These are phyloP conservation scores for Gortyna flavago DNA, from an alignment of 2,888 invertebrate species.

Conservation along the genomic window DNA sequence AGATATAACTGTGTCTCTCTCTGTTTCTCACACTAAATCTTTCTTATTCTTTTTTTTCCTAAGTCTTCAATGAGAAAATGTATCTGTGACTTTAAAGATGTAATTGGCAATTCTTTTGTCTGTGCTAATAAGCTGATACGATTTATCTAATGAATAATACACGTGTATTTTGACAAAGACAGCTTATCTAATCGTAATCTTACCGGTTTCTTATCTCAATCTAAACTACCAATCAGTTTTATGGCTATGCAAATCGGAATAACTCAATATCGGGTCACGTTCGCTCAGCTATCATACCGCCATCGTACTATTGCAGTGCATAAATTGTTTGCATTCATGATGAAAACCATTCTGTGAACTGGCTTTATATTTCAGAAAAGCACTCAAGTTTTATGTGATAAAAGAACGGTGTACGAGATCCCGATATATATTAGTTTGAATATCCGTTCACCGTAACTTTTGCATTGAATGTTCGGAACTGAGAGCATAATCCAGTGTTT, in stretches of 20 bases:
- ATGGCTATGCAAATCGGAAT: conserved; percentile 47
- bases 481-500: conserved; percentile 33
- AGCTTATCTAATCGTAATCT: conserved; percentile 12
- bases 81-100: neutral
- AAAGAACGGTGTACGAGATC: conserved; percentile 22
- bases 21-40: neutral
- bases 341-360: conserved; percentile 49
- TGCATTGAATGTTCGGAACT: conserved; percentile 18
- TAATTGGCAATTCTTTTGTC: conserved; percentile 1
- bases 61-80: neutral
- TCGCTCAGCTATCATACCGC: conserved; percentile 7
- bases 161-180: conserved; percentile 24
- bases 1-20: neutral
- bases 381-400: conserved; percentile 56
- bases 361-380: conserved; percentile 56
- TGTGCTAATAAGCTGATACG: conserved; percentile 5
- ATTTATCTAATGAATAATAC: neutral
- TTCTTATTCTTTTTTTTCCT: neutral
- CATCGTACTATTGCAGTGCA: conserved; percentile 27
- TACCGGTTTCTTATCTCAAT: conserved; percentile 33
- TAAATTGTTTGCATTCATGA: conserved; percentile 60
- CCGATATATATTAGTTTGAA: conserved; percentile 56
- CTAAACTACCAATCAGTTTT: conserved; percentile 46
- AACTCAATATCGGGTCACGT: conserved; percentile 53
- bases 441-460: conserved; percentile 58